These are phyloP conservation scores for Myrmecophaga tridactyla DNA, from an alignment of 2,113 vertebrate genomes.

Conservation along the genomic window DNA sequence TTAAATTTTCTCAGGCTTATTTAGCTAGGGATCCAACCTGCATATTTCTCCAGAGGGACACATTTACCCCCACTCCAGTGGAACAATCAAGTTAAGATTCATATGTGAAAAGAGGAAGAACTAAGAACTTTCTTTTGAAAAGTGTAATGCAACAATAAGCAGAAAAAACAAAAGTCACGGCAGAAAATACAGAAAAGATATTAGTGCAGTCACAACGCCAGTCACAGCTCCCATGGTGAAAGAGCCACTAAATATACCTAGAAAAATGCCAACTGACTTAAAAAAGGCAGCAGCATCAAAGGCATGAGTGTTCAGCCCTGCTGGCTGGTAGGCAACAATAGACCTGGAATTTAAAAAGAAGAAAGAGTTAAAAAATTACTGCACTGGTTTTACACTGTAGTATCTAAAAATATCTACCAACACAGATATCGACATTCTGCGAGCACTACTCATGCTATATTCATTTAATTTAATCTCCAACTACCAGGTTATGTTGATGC, in stretches of 20 bases:
- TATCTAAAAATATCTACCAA: not conserved
- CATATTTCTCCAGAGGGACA: not conserved
- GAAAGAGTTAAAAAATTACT: conserved; percentile 6
- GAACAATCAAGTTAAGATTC: conserved; percentile 14
- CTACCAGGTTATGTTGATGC: not conserved
- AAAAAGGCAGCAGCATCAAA: conserved; percentile 98
- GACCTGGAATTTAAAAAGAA: conserved; percentile 85
- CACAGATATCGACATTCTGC: not conserved
- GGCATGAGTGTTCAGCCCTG: conserved; percentile 92
- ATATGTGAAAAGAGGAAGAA: not conserved
- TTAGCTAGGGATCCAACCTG: not conserved
- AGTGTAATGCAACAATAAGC: not conserved
- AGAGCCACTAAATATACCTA: conserved; percentile 98
- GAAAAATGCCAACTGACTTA: conserved; percentile 96
- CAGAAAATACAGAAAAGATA: conserved; percentile 88
- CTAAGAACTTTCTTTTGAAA: conserved; percentile 10
- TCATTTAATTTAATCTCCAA: not conserved
- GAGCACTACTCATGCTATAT: not conserved
- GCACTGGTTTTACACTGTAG: not conserved
- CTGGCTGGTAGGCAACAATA: conserved; percentile 96
- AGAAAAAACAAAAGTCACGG: no score
- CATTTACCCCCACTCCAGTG: not conserved
- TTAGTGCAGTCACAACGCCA: conserved; percentile 96
- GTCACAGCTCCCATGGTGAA: conserved; percentile 97
- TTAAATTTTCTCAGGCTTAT: not conserved